phyloP scores from a whole-genome alignment of 2,888 invertebrate species.

The Deroplatys truncata region DNA sequence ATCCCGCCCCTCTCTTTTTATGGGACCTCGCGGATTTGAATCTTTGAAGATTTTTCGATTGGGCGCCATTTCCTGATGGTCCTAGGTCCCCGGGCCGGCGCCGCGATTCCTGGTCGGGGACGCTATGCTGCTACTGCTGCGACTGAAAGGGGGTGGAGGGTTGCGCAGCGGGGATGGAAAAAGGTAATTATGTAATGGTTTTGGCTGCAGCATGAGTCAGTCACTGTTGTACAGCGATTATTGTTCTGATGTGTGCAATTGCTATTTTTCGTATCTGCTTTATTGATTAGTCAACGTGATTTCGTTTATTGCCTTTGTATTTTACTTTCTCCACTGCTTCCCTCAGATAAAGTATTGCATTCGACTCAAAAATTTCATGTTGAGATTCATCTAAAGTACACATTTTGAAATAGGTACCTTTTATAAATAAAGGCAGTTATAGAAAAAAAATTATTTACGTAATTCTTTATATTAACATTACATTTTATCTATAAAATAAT shows the following conservation, averaged over 20 bases:
- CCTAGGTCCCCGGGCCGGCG: constrained; percentile 33
- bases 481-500: too few relatives aligned
- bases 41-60: constrained; percentile 39
- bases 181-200: constrained; percentile 17
- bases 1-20: constrained; percentile 33
- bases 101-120: constrained; percentile 33
- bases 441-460: too few relatives aligned
- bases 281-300: neutral
- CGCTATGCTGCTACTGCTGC: constrained; percentile 23
- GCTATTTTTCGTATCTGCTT: neutral
- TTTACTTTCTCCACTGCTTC: too few relatives aligned
- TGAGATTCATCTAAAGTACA: too few relatives aligned
- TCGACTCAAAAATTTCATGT: too few relatives aligned
- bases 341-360: too few relatives aligned
- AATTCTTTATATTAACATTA: too few relatives aligned
- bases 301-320: neutral
- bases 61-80: constrained; percentile 37
- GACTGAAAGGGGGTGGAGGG: constrained; percentile 11
- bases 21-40: constrained; percentile 38
- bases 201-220: constrained; percentile 25
- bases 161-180: constrained; percentile 28
- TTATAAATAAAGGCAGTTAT: too few relatives aligned
- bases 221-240: neutral
- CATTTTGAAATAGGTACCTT: too few relatives aligned
- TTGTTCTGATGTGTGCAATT: neutral